Conservation (phyloP, 2,113 vertebrate species). For the Podarcis muralis region DNA sequence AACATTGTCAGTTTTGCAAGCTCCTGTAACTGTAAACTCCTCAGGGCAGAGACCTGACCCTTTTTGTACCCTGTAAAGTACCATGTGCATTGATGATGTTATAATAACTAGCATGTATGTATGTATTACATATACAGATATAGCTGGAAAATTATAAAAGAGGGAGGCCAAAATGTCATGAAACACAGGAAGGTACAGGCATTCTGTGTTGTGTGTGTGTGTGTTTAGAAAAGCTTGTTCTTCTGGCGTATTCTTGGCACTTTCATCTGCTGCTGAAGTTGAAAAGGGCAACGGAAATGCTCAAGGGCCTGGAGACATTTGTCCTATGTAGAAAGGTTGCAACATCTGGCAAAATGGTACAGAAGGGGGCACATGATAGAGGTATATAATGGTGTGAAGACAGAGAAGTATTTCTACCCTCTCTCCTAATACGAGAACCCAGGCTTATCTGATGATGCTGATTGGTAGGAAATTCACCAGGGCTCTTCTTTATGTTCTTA, state of each 20-base stretch:
- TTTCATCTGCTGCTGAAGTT: too few species aligned
- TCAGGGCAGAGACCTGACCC: neutral
- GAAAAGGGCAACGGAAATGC: too few species aligned
- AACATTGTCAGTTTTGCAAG: neutral
- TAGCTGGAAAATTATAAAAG: neutral
- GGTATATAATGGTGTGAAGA: too few species aligned
- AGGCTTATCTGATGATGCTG: too few species aligned
- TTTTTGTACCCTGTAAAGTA: neutral
- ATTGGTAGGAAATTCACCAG: too few species aligned
- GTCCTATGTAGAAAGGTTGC: too few species aligned
- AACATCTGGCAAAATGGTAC: too few species aligned
- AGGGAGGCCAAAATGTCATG: neutral
- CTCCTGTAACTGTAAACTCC: neutral
- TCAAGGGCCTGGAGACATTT: too few species aligned
- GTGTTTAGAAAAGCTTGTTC: neutral
- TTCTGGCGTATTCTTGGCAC: neutral
- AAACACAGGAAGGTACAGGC: neutral
- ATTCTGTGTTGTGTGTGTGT: neutral
- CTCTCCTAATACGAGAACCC: too few species aligned
- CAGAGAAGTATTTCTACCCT: too few species aligned
- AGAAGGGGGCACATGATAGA: too few species aligned
- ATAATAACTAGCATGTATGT: neutral
- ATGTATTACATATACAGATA: neutral
- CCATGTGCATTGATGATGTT: neutral
- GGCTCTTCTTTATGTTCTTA: too few species aligned